Base-by-base conservation (phyloP, 2,888 invertebrate species). In the Rhagophthalmus giganteus region DNA sequence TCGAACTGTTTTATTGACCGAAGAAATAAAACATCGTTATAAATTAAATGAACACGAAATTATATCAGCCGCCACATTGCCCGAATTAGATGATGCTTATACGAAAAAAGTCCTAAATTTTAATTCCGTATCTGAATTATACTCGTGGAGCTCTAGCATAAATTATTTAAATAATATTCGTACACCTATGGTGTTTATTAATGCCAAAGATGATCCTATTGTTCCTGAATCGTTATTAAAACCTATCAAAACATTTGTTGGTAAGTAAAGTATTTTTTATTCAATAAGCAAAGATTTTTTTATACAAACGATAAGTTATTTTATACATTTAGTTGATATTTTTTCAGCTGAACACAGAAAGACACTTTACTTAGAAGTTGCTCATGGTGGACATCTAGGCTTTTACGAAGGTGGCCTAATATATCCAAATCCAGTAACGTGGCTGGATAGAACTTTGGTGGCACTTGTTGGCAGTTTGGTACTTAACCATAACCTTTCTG, bases 351-450 rank as follows among this genome's bases (percentile, higher is more conserved):
- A 81, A 5, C 83, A 81, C 49, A 79, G 80, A 37, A 86, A 85
- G 62, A 78, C 81, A 2, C 80, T 92, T 62, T 93, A 87, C 68
- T 76, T 94, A 44, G 88, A 91, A 71, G 76, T 93, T 13, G 86
- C 90, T 6, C 94, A 95, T 72, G 96, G 96, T 7, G 96, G 96
- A 2, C 96, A 96, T 75, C 79, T 96, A 58, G 96, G 95, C 11
- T 96, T 93, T 76, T 94, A 94, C 72, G 95, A 96, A 76, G 94
- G 94, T 6, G 93, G 93, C 10, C 75, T 88, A 14, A 70, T 94
- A 1, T 88, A 90, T 73, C 94, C 95, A 0, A 89, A 92, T 69
- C 88, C 90, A 0, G 87, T 94, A 47, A 94, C 94, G 50, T 96
- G 96, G 96, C 76, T 95, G 52, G 95, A 96, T 76, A 84, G 91